Conservation (phyloP, 2,797 vertebrate species). For the Megalops cyprinoides region DNA sequence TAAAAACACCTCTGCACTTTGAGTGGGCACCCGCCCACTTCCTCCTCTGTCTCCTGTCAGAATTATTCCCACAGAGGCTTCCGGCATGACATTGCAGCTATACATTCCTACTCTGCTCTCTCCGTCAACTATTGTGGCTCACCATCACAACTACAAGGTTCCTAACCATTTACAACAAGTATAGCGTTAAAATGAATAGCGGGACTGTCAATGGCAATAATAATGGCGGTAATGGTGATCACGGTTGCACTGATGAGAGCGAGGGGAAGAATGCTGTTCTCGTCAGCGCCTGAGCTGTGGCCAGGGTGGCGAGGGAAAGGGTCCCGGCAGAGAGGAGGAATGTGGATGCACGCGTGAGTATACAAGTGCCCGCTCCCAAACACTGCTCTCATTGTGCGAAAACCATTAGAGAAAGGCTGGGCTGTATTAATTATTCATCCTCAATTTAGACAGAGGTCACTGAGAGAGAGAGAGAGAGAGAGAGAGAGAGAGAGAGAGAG, state of each 20-base stretch:
- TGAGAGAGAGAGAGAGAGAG: conserved; percentile 31
- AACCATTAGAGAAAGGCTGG: conserved; percentile 38
- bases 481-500: conserved; percentile 51
- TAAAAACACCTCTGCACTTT: neutral
- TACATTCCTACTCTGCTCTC: neutral
- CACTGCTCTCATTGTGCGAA: conserved; percentile 26
- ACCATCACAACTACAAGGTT: neutral
- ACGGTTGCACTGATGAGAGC: neutral
- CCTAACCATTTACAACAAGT: neutral
- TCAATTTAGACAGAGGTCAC: conserved; percentile 34
- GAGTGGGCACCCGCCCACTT: neutral
- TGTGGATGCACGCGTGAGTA: conserved; percentile 8
- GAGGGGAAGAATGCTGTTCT: neutral
- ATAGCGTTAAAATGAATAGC: neutral
- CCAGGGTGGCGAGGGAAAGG: neutral
- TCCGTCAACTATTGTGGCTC: neutral
- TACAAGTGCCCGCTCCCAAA: neutral
- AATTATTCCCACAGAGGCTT: neutral
- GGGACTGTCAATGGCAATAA: neutral
- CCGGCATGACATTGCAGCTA: neutral
- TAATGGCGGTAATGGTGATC: neutral
- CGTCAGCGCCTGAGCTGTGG: neutral
- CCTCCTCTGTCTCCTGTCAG: too few species aligned
- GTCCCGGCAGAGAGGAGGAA: neutral
- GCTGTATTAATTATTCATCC: conserved; percentile 49